These are phyloP conservation scores for Drosophila lacicola DNA, from an alignment of 2,888 invertebrate species.

Conservation along the genomic window DNA sequence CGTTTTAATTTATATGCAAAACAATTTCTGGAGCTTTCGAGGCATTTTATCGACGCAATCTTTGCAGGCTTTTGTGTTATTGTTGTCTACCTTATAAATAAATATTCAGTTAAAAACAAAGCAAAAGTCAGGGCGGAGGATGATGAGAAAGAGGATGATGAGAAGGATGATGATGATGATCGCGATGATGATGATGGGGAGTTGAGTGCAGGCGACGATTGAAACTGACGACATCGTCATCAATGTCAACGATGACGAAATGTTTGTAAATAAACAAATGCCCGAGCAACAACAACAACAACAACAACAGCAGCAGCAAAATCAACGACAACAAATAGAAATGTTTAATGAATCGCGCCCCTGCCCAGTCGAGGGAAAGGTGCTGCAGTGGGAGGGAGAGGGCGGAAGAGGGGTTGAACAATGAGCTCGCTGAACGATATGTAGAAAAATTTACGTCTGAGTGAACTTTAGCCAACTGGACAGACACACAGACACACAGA, in stretches of 20 bases:
- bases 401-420: conserved; percentile 28
- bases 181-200: not conserved
- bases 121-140: conserved; percentile 37
- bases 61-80: conserved; percentile 16
- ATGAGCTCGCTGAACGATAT: conserved; percentile 61
- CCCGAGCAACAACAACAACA: conserved; percentile 40
- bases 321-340: conserved; percentile 64
- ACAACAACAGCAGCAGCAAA: conserved; percentile 11
- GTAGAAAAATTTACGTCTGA: conserved; percentile 70
- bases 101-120: conserved; percentile 43
- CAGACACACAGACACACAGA: not conserved
- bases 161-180: not conserved
- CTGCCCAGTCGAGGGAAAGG: conserved; percentile 13
- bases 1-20: not conserved
- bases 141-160: not conserved
- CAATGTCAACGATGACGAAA: conserved; percentile 77
- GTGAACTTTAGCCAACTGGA: conserved; percentile 57
- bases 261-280: conserved; percentile 70
- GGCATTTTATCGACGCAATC: conserved; percentile 15
- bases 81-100: conserved; percentile 35
- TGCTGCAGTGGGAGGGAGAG: conserved; percentile 2
- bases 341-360: conserved; percentile 73
- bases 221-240: conserved; percentile 32
- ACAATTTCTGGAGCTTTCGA: conserved; percentile 16
- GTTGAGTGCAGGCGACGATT: conserved; percentile 15